These are phyloP conservation scores for Amblyopsis rosae DNA, from an alignment of 2,113 vertebrate genomes.

Conservation along the genomic window DNA sequence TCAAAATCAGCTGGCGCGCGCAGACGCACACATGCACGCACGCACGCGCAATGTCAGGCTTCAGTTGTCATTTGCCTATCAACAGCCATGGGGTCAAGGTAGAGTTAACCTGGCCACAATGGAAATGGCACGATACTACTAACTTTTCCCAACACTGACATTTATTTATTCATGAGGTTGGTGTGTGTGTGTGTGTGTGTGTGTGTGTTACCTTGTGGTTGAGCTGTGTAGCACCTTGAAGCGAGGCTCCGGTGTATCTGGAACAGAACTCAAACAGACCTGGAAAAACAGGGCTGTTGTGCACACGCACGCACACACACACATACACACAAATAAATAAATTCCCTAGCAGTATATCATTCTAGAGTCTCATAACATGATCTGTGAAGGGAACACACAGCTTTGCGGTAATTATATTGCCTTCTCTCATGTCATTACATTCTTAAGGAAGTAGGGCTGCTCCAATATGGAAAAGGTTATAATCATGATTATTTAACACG, in stretches of 20 bases:
- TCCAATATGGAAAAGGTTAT: too few relatives aligned
- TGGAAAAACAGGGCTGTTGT: conserved; percentile 91
- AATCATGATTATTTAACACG: too few relatives aligned
- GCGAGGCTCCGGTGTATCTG: conserved; percentile 94
- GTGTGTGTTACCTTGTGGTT: conserved; percentile 90
- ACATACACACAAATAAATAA: neutral
- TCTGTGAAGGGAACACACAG: too few relatives aligned
- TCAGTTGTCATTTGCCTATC: neutral
- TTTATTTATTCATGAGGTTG: neutral
- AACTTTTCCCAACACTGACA: neutral
- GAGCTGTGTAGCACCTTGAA: conserved; percentile 96
- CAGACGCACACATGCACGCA: too few relatives aligned
- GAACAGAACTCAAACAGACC: conserved; percentile 98
- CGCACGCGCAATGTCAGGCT: neutral
- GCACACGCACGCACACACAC: conserved; percentile 23
- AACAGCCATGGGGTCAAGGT: neutral
- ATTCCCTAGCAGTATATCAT: too few relatives aligned
- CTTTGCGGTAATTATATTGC: too few relatives aligned
- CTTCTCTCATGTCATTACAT: too few relatives aligned
- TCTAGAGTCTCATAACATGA: too few relatives aligned
- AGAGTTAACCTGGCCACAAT: neutral
- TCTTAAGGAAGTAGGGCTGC: too few relatives aligned
- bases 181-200: neutral
- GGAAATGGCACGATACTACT: neutral
- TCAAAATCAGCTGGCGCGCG: neutral